Base-by-base conservation (phyloP, 2,797 vertebrate genomes). In the Crax fasciolata region DNA sequence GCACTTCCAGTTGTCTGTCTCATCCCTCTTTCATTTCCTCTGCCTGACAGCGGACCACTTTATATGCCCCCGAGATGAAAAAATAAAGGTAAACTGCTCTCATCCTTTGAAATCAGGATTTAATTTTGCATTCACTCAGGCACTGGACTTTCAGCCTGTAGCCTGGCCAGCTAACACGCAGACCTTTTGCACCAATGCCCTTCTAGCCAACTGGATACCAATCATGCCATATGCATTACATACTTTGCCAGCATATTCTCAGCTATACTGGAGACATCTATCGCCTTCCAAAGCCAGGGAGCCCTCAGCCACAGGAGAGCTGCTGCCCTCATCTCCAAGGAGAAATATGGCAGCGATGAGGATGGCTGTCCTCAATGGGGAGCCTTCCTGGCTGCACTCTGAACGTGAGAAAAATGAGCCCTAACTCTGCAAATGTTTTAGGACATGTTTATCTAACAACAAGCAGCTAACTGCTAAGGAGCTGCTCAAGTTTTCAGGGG, bases 11-110 rank as follows among this genome's bases (percentile, higher is more conserved):
- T 91, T 94, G 90, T 94, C 93, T 94, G 6, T 84, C 81, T 97
- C 96, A 96, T 97, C 78, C 63, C 9, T 61, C 93, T 96, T 97
- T 97, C 94, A 97, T 97, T 98, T 98, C 98, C 97, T 97, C 84
- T 93, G 74, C 86, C 65, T 97, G 96, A 95, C 83, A 89, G 43
- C 72, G 95, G 90, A 51, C 44, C 83, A 79, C 67, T 96, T 94
- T 93, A 87, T 89, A 87, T 89, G 81, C 84, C 86, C 89, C 89
- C 65, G 46, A 74, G 92, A 93, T 80, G 75, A 95, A 96, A 96
- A 96, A 82, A 81, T 76, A 88, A 11, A 43, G 54, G 83, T 46
- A 27, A 87, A 75, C 78, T 61, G 10, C 52, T 95, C 84, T 84
- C 44, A 74, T 52, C 51, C 71, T 94, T 93, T 84, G 68, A 80